These are phyloP conservation scores for Arenaria interpres DNA, from an alignment of 2,113 vertebrate genomes.

Conservation along the genomic window DNA sequence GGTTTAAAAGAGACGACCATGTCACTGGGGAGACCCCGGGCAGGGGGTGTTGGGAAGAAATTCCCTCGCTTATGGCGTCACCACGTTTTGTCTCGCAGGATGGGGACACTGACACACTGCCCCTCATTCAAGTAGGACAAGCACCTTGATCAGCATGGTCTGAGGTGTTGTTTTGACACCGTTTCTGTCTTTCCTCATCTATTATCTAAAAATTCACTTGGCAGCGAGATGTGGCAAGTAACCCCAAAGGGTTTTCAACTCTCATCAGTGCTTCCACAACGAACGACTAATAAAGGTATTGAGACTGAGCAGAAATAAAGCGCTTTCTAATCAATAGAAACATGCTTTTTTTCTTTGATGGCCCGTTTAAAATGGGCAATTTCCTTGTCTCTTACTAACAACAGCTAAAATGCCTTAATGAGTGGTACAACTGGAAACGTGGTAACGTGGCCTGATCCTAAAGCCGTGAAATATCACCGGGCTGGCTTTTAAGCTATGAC, in stretches of 20 bases:
- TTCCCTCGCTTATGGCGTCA: fast-evolving
- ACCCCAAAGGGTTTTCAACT: not conserved
- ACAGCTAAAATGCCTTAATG: not conserved
- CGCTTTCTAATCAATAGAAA: not conserved
- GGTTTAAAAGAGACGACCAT: not conserved
- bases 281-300: not conserved
- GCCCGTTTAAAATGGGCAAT: not conserved
- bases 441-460: not conserved
- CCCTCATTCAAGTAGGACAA: not conserved
- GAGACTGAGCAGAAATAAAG: not conserved
- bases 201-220: not conserved
- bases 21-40: not conserved
- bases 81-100: not conserved
- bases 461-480: not conserved
- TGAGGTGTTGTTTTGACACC: not conserved
- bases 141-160: not conserved
- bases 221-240: not conserved
- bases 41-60: not conserved
- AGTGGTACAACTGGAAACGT: not conserved
- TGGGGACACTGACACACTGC: not conserved
- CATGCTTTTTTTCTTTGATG: not conserved
- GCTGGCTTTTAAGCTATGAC: not conserved
- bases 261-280: not conserved
- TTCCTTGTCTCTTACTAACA: not conserved
- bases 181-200: not conserved